phyloP scores from a whole-genome alignment of 2,888 invertebrate species.

The Eurois occulta region DNA sequence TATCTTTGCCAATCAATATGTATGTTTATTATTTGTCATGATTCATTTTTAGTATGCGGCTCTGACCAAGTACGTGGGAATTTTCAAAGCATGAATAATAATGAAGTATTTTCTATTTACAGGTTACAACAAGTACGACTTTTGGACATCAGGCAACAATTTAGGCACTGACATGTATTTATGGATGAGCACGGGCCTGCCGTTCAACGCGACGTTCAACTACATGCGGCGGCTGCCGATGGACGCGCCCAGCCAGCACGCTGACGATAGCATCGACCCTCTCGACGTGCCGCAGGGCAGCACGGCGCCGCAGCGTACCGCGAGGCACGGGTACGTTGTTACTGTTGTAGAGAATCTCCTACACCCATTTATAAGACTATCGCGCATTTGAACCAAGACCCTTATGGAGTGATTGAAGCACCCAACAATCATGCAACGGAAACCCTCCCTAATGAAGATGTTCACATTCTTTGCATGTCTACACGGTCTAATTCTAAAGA shows the following conservation, averaged over 20 bases:
- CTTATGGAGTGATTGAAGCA: neutral
- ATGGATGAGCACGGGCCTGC: constrained; percentile 97
- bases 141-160: constrained; percentile 97
- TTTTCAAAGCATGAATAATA: neutral
- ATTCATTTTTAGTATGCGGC: neutral
- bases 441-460: constrained; percentile 16
- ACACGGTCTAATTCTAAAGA: constrained; percentile 27
- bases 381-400: neutral
- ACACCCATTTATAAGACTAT: neutral
- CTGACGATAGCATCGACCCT: constrained; percentile 91
- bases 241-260: constrained; percentile 89
- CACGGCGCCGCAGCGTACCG: constrained; percentile 94
- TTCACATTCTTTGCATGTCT: constrained; percentile 29
- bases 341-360: constrained; percentile 8
- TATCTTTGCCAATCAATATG: neutral
- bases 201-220: constrained; percentile 97
- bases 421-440: neutral
- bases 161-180: constrained; percentile 96
- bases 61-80: neutral
- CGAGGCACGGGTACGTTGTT: constrained; percentile 92
- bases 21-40: neutral
- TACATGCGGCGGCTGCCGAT: constrained; percentile 92
- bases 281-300: constrained; percentile 93
- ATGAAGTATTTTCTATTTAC: constrained; percentile 50
- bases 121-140: constrained; percentile 95